Evolutionary conservation across 2,888 invertebrate species (phyloP), one percentile per base, ranked within the genome.

Genomic region (Synergus itoensis): DNA sequence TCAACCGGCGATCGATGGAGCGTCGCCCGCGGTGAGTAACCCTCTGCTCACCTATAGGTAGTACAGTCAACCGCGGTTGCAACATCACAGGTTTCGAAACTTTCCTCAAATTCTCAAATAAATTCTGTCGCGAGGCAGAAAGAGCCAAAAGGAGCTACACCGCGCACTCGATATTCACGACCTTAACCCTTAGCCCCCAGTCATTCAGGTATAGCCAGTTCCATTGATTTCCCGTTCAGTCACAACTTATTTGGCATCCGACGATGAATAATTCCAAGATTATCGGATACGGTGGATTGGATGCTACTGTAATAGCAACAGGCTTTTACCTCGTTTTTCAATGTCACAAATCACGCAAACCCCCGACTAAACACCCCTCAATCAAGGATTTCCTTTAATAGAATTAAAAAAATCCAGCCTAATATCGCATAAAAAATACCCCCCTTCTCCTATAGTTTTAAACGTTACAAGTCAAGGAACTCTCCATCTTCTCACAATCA

Each of bases 21-120:
- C 91, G 90, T 89, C 90, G 90, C 88, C 88, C 88, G 87, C 89
- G 91, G 90, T 90, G 90, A 91, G 88, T 91, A 90, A 91, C 89
- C 89, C 89, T 79, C 83, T 75, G 82, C 80, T 82, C 83, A 83
- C 83, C 82, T 82, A 83, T 83, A 81, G 82, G 79, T 81, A 83
- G 81, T 81, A 83, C 80, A 81, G 82, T 81, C 82, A 82, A 83
- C 82, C 83, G 78, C 81, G 78, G 79, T 43, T 60, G 77, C 64
- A 69, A 77, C 60, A 62, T 67, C 79, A 77, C 45, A 69, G 45
- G 78, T 45, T 62, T 62, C 73, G 36, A 53, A 77, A 65, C 40
- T 77, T 45, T 57, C 60, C 60, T 57, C 9, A 45, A 53, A 69
- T 69, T 53, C 69, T 41, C 75, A 18, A 16, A 14, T 8, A 73